These are phyloP conservation scores for Eulemur rufifrons DNA, from an alignment of 2,113 vertebrate genomes.

Conservation along the genomic window DNA sequence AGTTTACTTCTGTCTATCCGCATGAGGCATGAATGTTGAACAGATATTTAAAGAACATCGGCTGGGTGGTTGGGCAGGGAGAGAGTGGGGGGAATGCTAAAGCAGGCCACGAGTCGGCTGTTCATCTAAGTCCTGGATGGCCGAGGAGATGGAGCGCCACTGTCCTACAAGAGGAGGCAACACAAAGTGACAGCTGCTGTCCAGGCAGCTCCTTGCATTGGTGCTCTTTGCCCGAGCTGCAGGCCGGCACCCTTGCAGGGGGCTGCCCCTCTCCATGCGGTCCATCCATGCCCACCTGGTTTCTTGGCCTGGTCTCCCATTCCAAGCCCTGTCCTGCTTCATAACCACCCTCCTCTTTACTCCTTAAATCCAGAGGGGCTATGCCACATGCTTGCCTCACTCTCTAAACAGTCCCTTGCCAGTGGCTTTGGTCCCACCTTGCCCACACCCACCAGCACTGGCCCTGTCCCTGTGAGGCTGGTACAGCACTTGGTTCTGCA, in stretches of 20 bases:
- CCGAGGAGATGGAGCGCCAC: neutral
- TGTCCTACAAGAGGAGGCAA: neutral
- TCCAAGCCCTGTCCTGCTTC: neutral
- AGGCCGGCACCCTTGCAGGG: neutral
- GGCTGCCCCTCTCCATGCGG: rapidly evolving
- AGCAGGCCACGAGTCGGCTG: too few relatives aligned
- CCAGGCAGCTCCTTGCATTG: neutral
- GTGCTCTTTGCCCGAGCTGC: neutral
- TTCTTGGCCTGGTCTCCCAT: neutral
- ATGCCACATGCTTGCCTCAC: neutral
- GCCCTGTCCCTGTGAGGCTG: neutral
- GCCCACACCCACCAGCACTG: neutral
- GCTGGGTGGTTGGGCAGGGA: neutral
- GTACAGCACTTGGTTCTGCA: neutral
- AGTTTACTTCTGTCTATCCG: neutral
- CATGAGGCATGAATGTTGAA: rapidly evolving
- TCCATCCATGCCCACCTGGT: neutral
- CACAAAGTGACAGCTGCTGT: rapidly evolving
- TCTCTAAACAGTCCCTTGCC: neutral
- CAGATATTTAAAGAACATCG: neutral
- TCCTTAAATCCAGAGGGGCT: too few relatives aligned
- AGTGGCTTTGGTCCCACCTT: neutral
- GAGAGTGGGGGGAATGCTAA: too few relatives aligned
- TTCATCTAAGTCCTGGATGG: neutral
- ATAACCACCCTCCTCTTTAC: neutral